Evolutionary conservation across 2,113 vertebrate genomes (phyloP).

Genomic region (Mobula birostris): DNA sequence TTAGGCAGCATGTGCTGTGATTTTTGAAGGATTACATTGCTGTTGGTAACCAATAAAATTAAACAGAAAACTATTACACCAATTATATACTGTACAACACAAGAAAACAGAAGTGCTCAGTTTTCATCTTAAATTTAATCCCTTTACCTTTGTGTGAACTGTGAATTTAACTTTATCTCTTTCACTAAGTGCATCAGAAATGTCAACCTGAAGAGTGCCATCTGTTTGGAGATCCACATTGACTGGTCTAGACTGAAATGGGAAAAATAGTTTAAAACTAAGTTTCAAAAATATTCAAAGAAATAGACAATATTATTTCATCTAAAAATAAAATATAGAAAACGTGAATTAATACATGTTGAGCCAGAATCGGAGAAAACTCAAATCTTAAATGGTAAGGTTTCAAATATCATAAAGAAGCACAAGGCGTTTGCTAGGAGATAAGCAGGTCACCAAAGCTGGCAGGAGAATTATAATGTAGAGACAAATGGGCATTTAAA

Average conservation of each 20-base stretch:
- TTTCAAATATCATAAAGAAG: background rate
- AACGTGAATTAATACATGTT: background rate
- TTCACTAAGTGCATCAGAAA: constrained; percentile 95
- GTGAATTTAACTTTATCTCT: constrained; percentile 99
- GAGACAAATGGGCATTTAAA: background rate
- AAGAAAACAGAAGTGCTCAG: constrained; percentile 7
- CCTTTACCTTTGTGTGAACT: constrained; percentile 91
- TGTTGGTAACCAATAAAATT: background rate
- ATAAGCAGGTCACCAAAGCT: background rate
- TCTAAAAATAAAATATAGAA: background rate
- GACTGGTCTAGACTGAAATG: constrained; percentile 78
- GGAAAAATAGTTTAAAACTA: constrained; percentile 43
- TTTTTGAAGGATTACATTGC: no score
- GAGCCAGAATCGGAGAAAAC: background rate
- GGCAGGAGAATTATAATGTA: background rate
- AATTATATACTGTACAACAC: background rate
- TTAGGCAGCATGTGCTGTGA: background rate
- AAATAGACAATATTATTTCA: background rate
- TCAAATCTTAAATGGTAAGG: background rate
- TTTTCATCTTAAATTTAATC: constrained; percentile 10
- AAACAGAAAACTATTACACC: background rate
- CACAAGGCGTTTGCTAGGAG: background rate
- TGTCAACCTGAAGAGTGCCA: constrained; percentile 93
- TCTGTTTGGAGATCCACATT: constrained; percentile 94
- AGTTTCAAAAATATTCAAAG: background rate